Conservation (phyloP, 2,113 vertebrate species). For the Carettochelys insculpta region DNA sequence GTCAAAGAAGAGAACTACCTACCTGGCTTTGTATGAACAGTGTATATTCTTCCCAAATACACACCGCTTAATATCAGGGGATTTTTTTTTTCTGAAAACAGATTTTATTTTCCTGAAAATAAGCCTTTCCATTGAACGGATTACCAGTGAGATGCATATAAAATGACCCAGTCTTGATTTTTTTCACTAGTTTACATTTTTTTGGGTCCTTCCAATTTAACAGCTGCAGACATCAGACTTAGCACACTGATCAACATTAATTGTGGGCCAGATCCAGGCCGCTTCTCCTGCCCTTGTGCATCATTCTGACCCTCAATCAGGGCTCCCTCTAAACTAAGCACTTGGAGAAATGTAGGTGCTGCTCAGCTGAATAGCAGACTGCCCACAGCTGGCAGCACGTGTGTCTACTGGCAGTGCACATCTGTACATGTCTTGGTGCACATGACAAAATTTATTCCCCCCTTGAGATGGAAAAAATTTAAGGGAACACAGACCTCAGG, state of each 20-base stretch:
- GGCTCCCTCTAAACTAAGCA: too few relatives aligned
- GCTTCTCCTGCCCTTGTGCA: neutral
- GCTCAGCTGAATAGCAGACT: too few relatives aligned
- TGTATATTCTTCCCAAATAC: neutral
- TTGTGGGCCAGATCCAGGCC: neutral
- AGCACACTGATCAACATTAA: neutral
- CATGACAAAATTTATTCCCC: too few relatives aligned
- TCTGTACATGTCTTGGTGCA: too few relatives aligned
- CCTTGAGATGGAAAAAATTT: too few relatives aligned
- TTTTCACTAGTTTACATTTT: fast-evolving
- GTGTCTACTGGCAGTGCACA: too few relatives aligned
- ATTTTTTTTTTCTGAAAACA: neutral
- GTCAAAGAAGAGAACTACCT: neutral
- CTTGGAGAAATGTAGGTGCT: too few relatives aligned
- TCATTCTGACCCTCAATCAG: neutral
- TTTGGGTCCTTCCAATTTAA: neutral
- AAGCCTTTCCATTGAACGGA: neutral
- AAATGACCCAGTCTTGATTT: fast-evolving
- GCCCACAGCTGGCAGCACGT: too few relatives aligned
- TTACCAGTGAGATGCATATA: neutral
- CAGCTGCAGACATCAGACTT: neutral
- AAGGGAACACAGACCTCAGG: too few relatives aligned
- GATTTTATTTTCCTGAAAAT: neutral
- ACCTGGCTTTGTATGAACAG: neutral
- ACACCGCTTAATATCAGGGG: neutral